Evolutionary conservation across 2,797 vertebrate genomes (phyloP).

Genomic region (Tachyglossus aculeatus): DNA sequence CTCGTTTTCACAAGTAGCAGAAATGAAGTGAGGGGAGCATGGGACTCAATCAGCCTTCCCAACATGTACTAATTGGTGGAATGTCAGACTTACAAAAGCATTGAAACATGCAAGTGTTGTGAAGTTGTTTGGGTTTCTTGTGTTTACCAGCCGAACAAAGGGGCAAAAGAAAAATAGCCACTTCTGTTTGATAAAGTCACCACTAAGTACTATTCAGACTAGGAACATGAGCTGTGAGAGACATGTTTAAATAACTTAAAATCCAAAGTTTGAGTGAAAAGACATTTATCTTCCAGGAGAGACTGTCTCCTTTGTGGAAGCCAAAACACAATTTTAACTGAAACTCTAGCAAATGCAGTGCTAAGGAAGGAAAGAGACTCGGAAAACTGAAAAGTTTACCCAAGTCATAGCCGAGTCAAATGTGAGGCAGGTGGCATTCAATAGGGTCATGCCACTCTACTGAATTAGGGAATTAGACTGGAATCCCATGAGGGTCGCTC

Average conservation of each 20-base stretch:
- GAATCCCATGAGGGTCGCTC: too few relatives aligned
- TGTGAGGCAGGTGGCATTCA: not conserved
- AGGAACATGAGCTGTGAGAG: conserved; percentile 41
- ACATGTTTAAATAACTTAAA: conserved; percentile 45
- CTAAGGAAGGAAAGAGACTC: conserved; percentile 15
- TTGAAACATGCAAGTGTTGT: conserved; percentile 16
- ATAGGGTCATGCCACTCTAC: not conserved
- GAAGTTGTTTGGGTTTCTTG: conserved; percentile 31
- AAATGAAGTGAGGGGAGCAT: not conserved
- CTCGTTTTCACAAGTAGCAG: not conserved
- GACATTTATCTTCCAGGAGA: conserved; percentile 22
- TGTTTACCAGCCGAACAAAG: conserved; percentile 12
- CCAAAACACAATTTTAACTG: conserved; percentile 3
- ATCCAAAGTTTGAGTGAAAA: conserved; percentile 38
- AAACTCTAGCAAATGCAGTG: conserved; percentile 14
- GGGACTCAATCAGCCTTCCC: not conserved
- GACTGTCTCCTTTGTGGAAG: not conserved
- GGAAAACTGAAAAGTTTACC: conserved; percentile 12
- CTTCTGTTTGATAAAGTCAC: conserved; percentile 3
- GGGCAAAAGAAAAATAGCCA: conserved; percentile 32
- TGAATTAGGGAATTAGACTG: not conserved
- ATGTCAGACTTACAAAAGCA: conserved; percentile 9
- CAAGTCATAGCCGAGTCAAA: conserved; percentile 6
- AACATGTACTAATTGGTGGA: not conserved
- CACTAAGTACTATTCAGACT: conserved; percentile 31